Conservation (phyloP, 2,113 vertebrate genomes). For the Mellivora capensis region DNA sequence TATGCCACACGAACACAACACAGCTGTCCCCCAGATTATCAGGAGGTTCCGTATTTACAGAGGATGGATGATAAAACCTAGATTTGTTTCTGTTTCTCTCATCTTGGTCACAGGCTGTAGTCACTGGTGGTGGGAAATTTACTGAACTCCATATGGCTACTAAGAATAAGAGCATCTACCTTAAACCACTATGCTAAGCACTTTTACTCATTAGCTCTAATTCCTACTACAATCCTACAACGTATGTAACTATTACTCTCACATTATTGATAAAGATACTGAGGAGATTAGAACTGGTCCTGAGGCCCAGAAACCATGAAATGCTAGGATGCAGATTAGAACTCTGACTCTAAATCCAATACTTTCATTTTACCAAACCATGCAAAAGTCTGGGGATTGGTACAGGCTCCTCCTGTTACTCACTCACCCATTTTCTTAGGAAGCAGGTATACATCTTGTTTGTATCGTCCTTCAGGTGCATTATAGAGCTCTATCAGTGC, state of each 20-base stretch:
- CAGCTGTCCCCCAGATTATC: background rate
- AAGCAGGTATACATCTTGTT: slow-evolving; percentile 97
- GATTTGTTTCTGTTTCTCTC: background rate
- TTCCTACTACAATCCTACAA: background rate
- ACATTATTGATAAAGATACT: background rate
- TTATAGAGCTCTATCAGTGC: slow-evolving; percentile 98
- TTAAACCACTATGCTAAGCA: background rate
- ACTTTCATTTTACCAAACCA: background rate
- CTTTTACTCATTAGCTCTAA: background rate
- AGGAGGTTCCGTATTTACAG: background rate
- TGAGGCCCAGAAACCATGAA: background rate
- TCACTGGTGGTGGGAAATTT: background rate
- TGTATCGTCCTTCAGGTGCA: slow-evolving; percentile 96
- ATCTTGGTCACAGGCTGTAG: background rate
- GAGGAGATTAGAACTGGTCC: background rate
- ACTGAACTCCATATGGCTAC: background rate
- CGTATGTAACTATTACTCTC: background rate
- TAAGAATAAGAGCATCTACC: background rate
- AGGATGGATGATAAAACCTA: background rate
- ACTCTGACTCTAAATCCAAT: background rate
- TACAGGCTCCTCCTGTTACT: background rate
- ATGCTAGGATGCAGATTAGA: background rate
- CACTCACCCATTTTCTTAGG: slow-evolving; percentile 98
- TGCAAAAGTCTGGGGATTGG: background rate
- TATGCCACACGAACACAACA: background rate